Conservation (phyloP, 2,888 invertebrate genomes). For the Thysanoteuthis rhombus region DNA sequence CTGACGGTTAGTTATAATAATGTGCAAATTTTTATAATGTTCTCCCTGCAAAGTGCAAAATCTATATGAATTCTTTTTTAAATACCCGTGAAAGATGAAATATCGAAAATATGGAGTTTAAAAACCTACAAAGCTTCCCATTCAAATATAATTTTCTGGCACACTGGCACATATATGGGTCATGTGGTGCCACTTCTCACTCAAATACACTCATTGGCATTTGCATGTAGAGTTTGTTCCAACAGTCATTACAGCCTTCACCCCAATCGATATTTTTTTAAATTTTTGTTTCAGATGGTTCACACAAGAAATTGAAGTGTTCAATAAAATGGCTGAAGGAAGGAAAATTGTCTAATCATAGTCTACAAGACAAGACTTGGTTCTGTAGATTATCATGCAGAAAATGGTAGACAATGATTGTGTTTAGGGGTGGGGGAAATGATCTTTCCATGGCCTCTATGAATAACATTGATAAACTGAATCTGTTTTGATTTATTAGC, state of each 20-base stretch:
- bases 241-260: not conserved
- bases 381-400: not conserved
- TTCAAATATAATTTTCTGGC: not conserved
- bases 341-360: not conserved
- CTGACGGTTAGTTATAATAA: not conserved
- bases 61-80: not conserved
- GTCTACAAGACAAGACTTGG: not conserved
- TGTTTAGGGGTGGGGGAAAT: not conserved
- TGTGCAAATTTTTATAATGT: not conserved
- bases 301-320: not conserved
- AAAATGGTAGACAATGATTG: not conserved
- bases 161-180: not conserved
- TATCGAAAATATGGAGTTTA: slow-evolving; percentile 12
- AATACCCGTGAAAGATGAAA: slow-evolving; percentile 12
- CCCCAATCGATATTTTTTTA: not conserved
- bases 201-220: not conserved
- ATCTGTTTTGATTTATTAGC: too few species aligned
- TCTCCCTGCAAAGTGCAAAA: slow-evolving; percentile 12
- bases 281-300: not conserved
- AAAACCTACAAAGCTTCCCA: not conserved
- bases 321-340: not conserved
- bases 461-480: too few species aligned
- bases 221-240: not conserved
- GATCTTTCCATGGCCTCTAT: not conserved
- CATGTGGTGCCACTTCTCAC: not conserved